phyloP scores from a whole-genome alignment of 1,140 invertebrate genomes.

The Papilio polyxenes region DNA sequence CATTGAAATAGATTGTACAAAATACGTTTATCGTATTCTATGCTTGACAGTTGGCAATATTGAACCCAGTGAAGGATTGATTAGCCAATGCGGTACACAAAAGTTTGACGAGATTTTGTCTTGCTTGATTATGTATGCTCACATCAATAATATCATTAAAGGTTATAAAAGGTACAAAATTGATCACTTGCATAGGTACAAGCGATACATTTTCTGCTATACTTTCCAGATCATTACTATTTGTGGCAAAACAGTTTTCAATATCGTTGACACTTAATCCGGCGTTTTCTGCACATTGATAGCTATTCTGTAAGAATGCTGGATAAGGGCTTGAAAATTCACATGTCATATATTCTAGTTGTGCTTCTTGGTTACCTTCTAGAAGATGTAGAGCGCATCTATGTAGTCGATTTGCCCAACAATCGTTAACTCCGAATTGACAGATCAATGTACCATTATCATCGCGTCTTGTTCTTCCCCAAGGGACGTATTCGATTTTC shows the following conservation, averaged over 20 bases:
- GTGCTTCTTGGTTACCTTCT: constrained; percentile 54
- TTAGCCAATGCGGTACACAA: constrained; percentile 63
- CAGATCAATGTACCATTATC: constrained; percentile 55
- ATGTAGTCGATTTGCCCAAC: constrained; percentile 72
- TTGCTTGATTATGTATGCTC: constrained; percentile 45
- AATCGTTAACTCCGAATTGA: constrained; percentile 62
- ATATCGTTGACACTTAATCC: constrained; percentile 57
- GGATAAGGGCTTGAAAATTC: constrained; percentile 60
- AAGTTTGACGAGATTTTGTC: constrained; percentile 48
- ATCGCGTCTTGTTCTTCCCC: constrained; percentile 61
- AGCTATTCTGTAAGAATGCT: constrained; percentile 52
- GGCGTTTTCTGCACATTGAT: constrained; percentile 53
- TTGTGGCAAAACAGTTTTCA: constrained; percentile 59
- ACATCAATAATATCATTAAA: constrained; percentile 58
- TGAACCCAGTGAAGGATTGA: constrained; percentile 53
- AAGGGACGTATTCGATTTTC: constrained; percentile 69
- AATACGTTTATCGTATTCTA: neutral
- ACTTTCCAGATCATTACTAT: constrained; percentile 52
- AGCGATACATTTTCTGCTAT: constrained; percentile 48
- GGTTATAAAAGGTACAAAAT: constrained; percentile 65
- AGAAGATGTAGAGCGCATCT: constrained; percentile 65
- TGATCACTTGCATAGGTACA: constrained; percentile 55
- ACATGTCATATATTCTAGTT: constrained; percentile 69
- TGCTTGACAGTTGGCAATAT: constrained; percentile 46
- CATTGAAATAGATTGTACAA: neutral